Evolutionary conservation across 1,140 invertebrate species (phyloP).

Genomic region (Drosophila kurseongensis): DNA sequence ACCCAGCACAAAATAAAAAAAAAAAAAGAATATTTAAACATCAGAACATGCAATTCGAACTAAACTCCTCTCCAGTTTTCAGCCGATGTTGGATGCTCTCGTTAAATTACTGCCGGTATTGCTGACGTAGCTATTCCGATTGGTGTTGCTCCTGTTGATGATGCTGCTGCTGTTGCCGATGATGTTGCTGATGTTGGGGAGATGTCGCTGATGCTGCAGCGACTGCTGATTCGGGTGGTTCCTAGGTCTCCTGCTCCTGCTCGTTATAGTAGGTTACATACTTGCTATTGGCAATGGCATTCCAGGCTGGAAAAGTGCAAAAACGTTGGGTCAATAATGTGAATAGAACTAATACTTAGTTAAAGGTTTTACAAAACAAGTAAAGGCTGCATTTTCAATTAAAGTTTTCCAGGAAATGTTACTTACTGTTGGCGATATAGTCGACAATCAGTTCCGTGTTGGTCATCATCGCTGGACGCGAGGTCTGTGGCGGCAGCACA

Average conservation of each 20-base stretch:
- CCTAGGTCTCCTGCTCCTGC: conserved; percentile 47
- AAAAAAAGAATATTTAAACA: conserved; percentile 24
- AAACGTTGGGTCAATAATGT: background rate
- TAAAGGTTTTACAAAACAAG: too few species aligned
- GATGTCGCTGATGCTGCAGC: background rate
- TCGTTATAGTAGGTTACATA: conserved; percentile 69
- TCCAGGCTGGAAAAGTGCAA: conserved; percentile 83
- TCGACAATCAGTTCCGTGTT: conserved; percentile 63
- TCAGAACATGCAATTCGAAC: conserved; percentile 16
- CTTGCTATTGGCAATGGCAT: conserved; percentile 81
- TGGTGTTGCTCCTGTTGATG: background rate
- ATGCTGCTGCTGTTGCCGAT: background rate
- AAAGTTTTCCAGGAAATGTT: too few species aligned
- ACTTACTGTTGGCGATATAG: conserved; percentile 71
- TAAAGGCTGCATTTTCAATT: too few species aligned
- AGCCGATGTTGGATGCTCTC: background rate
- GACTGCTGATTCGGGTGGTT: background rate
- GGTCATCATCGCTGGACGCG: conserved; percentile 12
- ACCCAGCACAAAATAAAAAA: conserved; percentile 36
- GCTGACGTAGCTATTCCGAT: conserved; percentile 2
- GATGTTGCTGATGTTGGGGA: background rate
- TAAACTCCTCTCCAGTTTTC: conserved; percentile 11
- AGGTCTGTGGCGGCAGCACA: background rate
- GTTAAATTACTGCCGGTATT: conserved; percentile 1
- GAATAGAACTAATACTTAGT: too few species aligned